Evolutionary conservation across 2,888 invertebrate species (phyloP).

Genomic region (Oxystoma pomonae): DNA sequence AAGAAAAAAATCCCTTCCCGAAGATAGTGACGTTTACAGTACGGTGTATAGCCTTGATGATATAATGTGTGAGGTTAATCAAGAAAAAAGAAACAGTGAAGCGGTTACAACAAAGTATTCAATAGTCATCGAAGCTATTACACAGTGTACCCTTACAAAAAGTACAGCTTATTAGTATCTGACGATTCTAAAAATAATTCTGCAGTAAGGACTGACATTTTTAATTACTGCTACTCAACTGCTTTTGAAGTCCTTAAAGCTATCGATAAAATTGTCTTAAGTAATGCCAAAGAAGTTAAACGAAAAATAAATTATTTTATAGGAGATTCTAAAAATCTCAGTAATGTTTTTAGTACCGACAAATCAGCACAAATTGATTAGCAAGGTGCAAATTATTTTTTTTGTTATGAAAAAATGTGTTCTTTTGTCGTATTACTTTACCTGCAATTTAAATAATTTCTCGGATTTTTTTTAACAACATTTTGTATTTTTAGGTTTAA

Average conservation of each 20-base stretch:
- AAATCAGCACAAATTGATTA: too few species aligned
- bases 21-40: too few species aligned
- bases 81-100: conserved; percentile 12
- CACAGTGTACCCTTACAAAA: too few species aligned
- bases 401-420: too few species aligned
- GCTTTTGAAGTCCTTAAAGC: conserved; percentile 20
- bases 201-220: conserved; percentile 20
- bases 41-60: conserved; percentile 17
- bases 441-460: too few species aligned
- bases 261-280: conserved; percentile 24
- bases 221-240: conserved; percentile 25
- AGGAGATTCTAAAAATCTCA: conserved; percentile 23
- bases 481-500: too few species aligned
- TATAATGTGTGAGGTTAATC: conserved; percentile 14
- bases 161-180: conserved; percentile 13
- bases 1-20: conserved; percentile 19
- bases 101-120: conserved; percentile 8
- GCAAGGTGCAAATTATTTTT: too few species aligned
- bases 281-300: conserved; percentile 21
- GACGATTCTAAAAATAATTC: neutral
- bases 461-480: too few species aligned
- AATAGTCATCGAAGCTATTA: conserved; percentile 20
- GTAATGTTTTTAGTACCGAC: too few species aligned
- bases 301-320: conserved; percentile 22
- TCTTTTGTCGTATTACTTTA: too few species aligned